Evolutionary conservation across 2,888 invertebrate species (phyloP), one percentile per base, ranked within the genome.

Genomic region (Venusia cambrica): DNA sequence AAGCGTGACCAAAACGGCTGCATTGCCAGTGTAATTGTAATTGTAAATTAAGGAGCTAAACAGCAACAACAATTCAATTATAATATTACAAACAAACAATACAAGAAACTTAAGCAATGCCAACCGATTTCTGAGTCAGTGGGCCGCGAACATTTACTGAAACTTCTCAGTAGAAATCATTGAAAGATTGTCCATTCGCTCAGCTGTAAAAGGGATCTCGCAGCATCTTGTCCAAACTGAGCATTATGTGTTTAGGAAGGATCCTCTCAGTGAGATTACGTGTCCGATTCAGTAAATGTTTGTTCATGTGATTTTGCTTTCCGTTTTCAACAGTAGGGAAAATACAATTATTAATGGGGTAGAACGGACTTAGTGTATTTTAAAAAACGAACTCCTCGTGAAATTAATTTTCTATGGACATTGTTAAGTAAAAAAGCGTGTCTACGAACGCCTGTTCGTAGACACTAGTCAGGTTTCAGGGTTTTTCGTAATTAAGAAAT

Each of bases 151-250:
- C 31, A 20, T 14, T 40, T 31, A 31, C 35, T 16, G 35, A 40
- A 39, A 40, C 35, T 40, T 31, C 35, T 36, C 18, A 40, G 39
- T 27, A 28, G 35, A 31, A 40, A 40, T 40, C 40, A 40, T 40
- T 35, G 40, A 35, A 40, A 40, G 40, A 40, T 40, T 40, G 39
- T 40, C 40, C 40, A 35, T 40, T 26, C 40, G 40, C 27, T 40
- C 35, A 35, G 27, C 40, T 40, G 40, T 35, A 32, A 40, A 39
- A 35, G 40, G 40, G 35, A 40, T 40, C 26, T 26, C n/a, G 25
- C 12, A 31, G 24, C 27, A 22, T 35, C 35, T 40, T 36, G 35
- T 17, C 34, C 32, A 27, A 32, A 38, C 35, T 35, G 28, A 40
- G 31, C 27, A 40, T 35, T 40, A 35, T 35, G 26, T 40, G 35